Percentiles rank a stretch among this genome's conserved stretches.
phyloP scores from a whole-genome alignment of 2,113 vertebrate species.

The Petrocephalus zakoni region DNA sequence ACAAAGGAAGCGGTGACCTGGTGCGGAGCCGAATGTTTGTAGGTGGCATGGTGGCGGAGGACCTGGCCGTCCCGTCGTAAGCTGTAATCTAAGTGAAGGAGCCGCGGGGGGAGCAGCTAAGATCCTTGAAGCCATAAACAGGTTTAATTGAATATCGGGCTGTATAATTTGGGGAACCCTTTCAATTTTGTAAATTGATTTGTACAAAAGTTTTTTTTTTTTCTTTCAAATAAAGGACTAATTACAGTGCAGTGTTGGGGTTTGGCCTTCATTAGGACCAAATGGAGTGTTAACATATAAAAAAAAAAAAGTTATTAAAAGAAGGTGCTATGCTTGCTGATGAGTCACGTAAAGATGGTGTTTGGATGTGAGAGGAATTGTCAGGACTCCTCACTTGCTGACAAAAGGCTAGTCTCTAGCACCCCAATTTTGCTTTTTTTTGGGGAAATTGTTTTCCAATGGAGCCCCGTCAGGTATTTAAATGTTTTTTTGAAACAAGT shows the following conservation, averaged over 20 bases:
- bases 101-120: not conserved
- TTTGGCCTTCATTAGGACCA: not conserved
- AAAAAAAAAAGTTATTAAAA: not conserved
- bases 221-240: not conserved
- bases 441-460: not conserved
- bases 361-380: not conserved
- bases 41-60: not conserved
- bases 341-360: too few species aligned
- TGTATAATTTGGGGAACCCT: not conserved
- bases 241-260: not conserved
- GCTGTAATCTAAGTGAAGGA: not conserved
- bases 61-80: not conserved
- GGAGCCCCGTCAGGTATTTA: not conserved
- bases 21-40: not conserved
- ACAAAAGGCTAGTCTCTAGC: not conserved
- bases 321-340: too few species aligned
- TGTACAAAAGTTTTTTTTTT: not conserved
- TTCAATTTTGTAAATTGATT: not conserved
- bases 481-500: not conserved
- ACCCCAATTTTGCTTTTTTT: not conserved
- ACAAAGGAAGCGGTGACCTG: not conserved
- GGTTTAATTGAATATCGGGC: not conserved
- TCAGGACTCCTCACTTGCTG: not conserved
- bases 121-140: not conserved
- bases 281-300: not conserved